Evolutionary conservation across 2,888 invertebrate genomes (phyloP), one percentile per base, ranked within the genome.

Genomic region (Andrena chrysosceles): DNA sequence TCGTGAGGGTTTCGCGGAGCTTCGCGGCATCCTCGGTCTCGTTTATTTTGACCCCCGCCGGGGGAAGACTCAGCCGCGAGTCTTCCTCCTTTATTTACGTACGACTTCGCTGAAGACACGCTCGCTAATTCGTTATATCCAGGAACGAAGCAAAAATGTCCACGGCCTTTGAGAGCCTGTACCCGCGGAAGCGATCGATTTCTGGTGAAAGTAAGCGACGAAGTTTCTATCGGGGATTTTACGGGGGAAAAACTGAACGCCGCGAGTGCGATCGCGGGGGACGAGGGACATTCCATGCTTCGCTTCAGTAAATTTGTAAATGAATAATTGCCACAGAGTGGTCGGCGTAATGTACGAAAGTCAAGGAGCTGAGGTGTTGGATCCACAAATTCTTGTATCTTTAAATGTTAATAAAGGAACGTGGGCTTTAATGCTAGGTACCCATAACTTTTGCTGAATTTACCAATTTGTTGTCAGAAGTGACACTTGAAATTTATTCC

Each of bases 151-250:
- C 16, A 0, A 70, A 13, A 8, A 8, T 8, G 16, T 23, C 8
- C 4, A 7, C 23, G 23, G 23, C 56, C 16, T 54, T 5, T n/a
- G 42, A n/a, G n/a, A 52, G 23, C 13, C 23, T 56, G 10, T 23
- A 4, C 26, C 23, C 26, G 8, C 23, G 23, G 23, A 42, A 23
- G 29, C 26, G 16, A 66, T 66, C 26, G 48, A 31, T 26, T 70
- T 60, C 67, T 66, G 13, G 73, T 73, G 73, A 73, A 73, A 66
- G 67, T 48, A 8, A 31, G 8, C 35, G 13, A 48, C n/a, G 23
- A 8, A 59, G 67, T 67, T 67, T 48, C 10, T 31, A 48, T 67
- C 48, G 23, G 6, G 13, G 48, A 33, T 33, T 59, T 67, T 16
- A 13, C 31, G 23, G 59, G 33, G 10, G 23, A 16, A 74, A 66